Evolutionary conservation across 1,140 invertebrate species (phyloP).

Genomic region (Drosophila fuyamai): DNA sequence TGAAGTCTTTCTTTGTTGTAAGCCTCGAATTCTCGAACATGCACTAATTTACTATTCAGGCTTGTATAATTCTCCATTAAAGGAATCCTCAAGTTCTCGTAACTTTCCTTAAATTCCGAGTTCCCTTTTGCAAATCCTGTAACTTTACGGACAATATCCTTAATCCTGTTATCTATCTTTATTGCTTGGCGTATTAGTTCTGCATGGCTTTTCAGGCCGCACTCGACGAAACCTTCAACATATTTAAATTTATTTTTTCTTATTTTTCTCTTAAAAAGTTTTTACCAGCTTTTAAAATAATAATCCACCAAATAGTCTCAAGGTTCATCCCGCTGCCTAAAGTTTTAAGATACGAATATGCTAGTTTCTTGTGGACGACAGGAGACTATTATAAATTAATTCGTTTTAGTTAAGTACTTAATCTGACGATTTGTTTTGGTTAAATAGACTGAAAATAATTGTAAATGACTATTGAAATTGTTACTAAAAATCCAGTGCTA

Average conservation of each 20-base stretch:
- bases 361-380: background rate
- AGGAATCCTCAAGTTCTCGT: background rate
- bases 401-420: background rate
- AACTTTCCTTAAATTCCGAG: background rate
- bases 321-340: background rate
- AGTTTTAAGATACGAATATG: background rate
- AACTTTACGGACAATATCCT: background rate
- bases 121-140: background rate
- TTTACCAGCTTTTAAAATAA: constrained; percentile 4
- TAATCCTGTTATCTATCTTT: background rate
- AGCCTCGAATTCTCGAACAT: background rate
- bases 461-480: no score
- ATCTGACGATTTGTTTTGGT: no score
- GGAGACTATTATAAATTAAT: background rate
- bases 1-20: background rate
- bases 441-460: no score
- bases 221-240: background rate
- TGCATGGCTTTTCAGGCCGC: background rate
- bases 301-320: background rate
- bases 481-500: no score
- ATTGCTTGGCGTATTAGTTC: constrained; percentile 2
- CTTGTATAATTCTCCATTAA: constrained; percentile 6
- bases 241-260: background rate
- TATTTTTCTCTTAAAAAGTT: background rate
- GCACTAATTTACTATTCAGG: background rate